Evolutionary conservation across 2,113 vertebrate genomes (phyloP), one percentile per base, ranked within the genome.

Genomic region (Callipepla californica): DNA sequence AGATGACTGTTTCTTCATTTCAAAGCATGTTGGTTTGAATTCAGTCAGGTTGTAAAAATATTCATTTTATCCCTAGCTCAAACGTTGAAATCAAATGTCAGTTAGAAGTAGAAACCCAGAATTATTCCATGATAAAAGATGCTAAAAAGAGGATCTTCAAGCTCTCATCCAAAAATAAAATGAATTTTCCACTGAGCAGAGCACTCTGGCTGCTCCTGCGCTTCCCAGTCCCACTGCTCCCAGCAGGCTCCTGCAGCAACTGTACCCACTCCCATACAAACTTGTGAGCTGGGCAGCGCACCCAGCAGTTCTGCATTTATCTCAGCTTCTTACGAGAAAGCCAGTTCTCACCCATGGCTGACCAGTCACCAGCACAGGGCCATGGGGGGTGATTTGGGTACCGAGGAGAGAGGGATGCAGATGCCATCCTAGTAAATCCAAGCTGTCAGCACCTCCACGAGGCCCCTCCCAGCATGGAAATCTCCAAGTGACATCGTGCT

Each of bases 31-130:
- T 93, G 87, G 85, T 92, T 94, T 85, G 79, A 87, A 94, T 95
- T 96, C 92, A 96, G 90, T 90, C 87, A 94, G 79, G 72, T 73
- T 95, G 96, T n/a, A 88, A 95, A 96, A 96, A 96, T 96, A 96
- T 95, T 91, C 96, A 74, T 92, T 87, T 91, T 83, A 85, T 90
- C 92, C 68, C 65, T 21, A 87, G 87, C 95, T 96, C 73, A 93
- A 90, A 77, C 70, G 76, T 72, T 86, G 92, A 69, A 96, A 92
- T 36, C 26, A 51, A 88, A 95, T 88, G 90, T 93, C 93, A 95
- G 57, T 70, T 50, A n/a, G 88, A 91, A 93, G 90, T 38, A 85
- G 73, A 96, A 92, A 93, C 44, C 17, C 47, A 38, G 76, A 92
- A 93, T 93, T 95, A 92, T 95, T 94, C 93, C 1, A 16, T 34